These are phyloP conservation scores for Lagria hirta DNA, from an alignment of 2,888 invertebrate species.

Conservation along the genomic window DNA sequence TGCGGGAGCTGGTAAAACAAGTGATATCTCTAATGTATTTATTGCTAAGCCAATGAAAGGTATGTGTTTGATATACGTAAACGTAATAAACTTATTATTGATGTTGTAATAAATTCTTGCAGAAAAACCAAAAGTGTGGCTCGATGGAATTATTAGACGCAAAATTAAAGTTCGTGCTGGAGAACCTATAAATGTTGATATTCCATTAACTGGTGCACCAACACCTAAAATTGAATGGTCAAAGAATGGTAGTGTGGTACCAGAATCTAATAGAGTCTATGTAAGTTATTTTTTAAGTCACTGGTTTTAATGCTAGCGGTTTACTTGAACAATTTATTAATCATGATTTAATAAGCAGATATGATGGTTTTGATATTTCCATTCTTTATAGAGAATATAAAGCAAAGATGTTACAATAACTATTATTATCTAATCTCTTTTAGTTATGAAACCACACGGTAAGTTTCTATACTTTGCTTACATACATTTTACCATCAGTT, in stretches of 20 bases:
- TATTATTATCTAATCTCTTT: no score
- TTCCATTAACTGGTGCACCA: slow-evolving; percentile 93
- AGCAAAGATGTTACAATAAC: no score
- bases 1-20: slow-evolving; percentile 88
- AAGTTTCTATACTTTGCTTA: no score
- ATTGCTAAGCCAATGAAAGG: slow-evolving; percentile 86
- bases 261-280: slow-evolving; percentile 71
- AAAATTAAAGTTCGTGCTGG: slow-evolving; percentile 95
- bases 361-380: no score
- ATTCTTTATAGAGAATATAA: no score
- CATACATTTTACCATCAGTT: no score
- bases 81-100: slow-evolving; percentile 2
- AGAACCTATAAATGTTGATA: slow-evolving; percentile 91
- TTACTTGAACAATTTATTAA: no score
- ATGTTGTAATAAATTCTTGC: slow-evolving; percentile 19
- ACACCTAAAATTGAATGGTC: slow-evolving; percentile 90
- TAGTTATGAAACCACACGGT: no score
- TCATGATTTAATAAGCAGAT: no score
- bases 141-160: slow-evolving; percentile 86
- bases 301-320: no score
- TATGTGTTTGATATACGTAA: slow-evolving; percentile 40
- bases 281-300: no score
- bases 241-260: slow-evolving; percentile 66
- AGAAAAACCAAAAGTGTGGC: slow-evolving; percentile 89
- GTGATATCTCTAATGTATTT: slow-evolving; percentile 81